A percentile compares a stretch with the other conserved stretches of the same genome.
Evolutionary conservation across 1,140 invertebrate species (phyloP).

Genomic region (Proctacanthus coquilletti): DNA sequence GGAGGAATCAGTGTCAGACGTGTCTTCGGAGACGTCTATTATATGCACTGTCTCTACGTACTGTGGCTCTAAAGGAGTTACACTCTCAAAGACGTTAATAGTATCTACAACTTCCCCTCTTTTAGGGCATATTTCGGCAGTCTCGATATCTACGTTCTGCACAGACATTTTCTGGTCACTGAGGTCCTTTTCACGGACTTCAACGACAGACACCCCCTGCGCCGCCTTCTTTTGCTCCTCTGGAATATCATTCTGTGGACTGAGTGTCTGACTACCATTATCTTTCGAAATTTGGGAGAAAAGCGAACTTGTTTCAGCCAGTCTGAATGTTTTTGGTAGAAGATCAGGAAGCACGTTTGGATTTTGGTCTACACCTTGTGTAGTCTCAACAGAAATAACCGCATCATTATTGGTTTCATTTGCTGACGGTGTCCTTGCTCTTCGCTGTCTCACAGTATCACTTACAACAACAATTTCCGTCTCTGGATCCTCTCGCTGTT

Average conservation of each 20-base stretch:
- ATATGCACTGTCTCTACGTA: slow-evolving; percentile 29
- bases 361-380: slow-evolving; percentile 2
- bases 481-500: slow-evolving; percentile 11
- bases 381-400: slow-evolving; percentile 1
- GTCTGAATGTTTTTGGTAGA: slow-evolving; percentile 35
- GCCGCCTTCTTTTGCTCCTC: slow-evolving; percentile 14
- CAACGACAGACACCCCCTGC: slow-evolving; percentile 16
- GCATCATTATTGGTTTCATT: slow-evolving; percentile 6
- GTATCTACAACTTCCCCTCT: slow-evolving; percentile 25
- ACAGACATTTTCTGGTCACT: slow-evolving; percentile 28
- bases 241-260: slow-evolving; percentile 2
- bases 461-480: slow-evolving; percentile 29
- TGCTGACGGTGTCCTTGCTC: slow-evolving; percentile 19
- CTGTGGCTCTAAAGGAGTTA: slow-evolving; percentile 24
- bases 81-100: slow-evolving; percentile 26
- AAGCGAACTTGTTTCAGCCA: slow-evolving; percentile 49
- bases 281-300: slow-evolving; percentile 49
- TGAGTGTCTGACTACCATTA: slow-evolving; percentile 7
- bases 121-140: slow-evolving; percentile 11
- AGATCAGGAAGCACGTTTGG: slow-evolving; percentile 18
- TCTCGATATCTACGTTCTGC: slow-evolving; percentile 16
- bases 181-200: slow-evolving; percentile 24
- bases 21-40: slow-evolving; percentile 21
- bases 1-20: slow-evolving; percentile 20
- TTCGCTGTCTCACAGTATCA: slow-evolving; percentile 27